Percentiles rank a stretch among this genome's conserved stretches.
phyloP scores from a whole-genome alignment of 2,888 invertebrate genomes.

The Meloe dianella region DNA sequence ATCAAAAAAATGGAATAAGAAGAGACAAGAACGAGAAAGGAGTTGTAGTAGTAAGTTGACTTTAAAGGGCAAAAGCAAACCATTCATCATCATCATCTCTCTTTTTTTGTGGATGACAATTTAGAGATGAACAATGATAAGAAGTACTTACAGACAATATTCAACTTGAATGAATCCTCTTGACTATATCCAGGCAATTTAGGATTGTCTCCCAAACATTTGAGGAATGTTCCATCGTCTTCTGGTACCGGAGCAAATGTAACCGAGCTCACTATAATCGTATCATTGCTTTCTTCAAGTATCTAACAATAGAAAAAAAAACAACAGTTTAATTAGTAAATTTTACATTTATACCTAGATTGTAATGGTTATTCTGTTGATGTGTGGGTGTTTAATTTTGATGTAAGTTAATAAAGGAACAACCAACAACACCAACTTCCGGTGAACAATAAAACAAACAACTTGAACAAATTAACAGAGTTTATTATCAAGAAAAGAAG shows the following conservation, averaged over 20 bases:
- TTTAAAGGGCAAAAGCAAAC: not conserved
- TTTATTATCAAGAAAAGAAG: constrained; percentile 16
- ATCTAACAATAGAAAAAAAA: constrained; percentile 59
- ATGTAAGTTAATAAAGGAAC: constrained; percentile 19
- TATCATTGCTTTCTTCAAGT: constrained; percentile 70
- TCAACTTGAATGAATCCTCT: constrained; percentile 81
- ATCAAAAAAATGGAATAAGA: not conserved
- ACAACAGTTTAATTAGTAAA: not conserved
- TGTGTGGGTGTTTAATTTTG: constrained; percentile 12
- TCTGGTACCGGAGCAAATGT: constrained; percentile 83
- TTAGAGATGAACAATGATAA: not conserved
- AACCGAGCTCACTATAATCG: constrained; percentile 76
- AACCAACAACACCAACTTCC: constrained; percentile 15
- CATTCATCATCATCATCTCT: not conserved
- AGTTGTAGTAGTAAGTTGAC: not conserved
- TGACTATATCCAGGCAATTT: constrained; percentile 75
- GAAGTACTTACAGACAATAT: constrained; percentile 84
- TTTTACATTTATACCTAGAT: not conserved
- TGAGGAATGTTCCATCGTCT: constrained; percentile 82
- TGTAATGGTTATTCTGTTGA: not conserved
- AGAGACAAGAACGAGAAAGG: not conserved
- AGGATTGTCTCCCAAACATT: constrained; percentile 86
- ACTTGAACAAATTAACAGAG: constrained; percentile 24
- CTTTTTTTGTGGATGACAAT: not conserved
- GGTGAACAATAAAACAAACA: constrained; percentile 25